phyloP scores from a whole-genome alignment of 2,113 vertebrate species.

The Aix galericulata region DNA sequence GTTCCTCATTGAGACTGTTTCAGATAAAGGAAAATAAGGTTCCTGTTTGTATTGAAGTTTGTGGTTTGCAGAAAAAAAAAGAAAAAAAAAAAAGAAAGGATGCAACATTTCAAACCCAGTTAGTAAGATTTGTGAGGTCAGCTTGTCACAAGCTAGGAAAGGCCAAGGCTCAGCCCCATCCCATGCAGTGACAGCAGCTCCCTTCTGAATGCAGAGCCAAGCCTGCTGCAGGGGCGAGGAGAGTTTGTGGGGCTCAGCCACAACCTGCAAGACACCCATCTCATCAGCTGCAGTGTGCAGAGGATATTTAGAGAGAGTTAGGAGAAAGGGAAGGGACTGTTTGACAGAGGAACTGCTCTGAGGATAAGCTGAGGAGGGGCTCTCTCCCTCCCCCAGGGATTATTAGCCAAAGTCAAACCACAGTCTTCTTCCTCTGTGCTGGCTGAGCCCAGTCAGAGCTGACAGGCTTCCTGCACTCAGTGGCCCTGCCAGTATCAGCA shows the following conservation, averaged over 20 bases:
- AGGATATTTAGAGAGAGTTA: neutral
- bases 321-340: neutral
- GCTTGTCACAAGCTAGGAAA: neutral
- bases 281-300: neutral
- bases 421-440: neutral
- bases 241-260: neutral
- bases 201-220: neutral
- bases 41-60: neutral
- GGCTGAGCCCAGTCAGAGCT: neutral
- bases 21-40: neutral
- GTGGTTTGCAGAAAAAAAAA: neutral
- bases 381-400: neutral
- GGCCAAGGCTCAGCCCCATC: neutral
- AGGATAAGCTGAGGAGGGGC: neutral
- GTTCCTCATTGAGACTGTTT: neutral
- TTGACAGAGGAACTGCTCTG: neutral
- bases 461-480: neutral
- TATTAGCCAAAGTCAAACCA: neutral
- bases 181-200: neutral
- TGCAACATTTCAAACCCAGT: neutral
- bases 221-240: fast-evolving
- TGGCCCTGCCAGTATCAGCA: neutral
- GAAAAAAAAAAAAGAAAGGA: neutral
- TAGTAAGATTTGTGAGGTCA: neutral
- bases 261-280: neutral